These are phyloP conservation scores for Hycleus phaleratus DNA, from an alignment of 1,140 invertebrate species.

Conservation along the genomic window DNA sequence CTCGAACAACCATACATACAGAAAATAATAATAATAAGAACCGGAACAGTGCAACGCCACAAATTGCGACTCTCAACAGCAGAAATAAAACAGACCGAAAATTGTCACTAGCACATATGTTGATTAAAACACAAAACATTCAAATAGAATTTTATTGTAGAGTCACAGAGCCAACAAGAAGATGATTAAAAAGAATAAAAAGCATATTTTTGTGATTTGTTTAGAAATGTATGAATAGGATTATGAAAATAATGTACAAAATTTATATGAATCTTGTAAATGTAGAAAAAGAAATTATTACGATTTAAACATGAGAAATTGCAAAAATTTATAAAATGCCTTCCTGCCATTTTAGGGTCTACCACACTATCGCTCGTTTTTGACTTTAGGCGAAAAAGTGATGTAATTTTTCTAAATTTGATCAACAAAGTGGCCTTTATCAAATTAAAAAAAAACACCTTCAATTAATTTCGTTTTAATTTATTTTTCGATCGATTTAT, in stretches of 20 bases:
- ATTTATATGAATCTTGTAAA: conserved; percentile 40
- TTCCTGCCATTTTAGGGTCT: conserved; percentile 41
- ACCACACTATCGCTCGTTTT: conserved; percentile 29
- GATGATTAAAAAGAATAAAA: background rate
- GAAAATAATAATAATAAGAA: conserved; percentile 7
- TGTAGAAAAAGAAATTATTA: conserved; percentile 36
- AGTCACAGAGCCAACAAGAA: conserved; percentile 33
- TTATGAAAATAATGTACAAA: conserved; percentile 42
- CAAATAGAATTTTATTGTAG: conserved; percentile 20
- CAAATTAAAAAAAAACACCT: conserved; percentile 9
- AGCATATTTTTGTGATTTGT: conserved; percentile 43
- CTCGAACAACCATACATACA: conserved; percentile 22
- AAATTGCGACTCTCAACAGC: conserved; percentile 1
- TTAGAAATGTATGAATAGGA: conserved; percentile 31
- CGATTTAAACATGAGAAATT: conserved; percentile 25
- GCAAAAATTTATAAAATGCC: conserved; percentile 38
- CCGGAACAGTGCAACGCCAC: conserved; percentile 13
- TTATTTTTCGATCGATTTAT: background rate
- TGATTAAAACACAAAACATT: background rate
- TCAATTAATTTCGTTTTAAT: background rate
- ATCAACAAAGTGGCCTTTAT: conserved; percentile 35
- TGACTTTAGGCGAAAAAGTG: conserved; percentile 30
- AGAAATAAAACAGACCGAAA: no score
- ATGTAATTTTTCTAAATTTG: conserved; percentile 28
- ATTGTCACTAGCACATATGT: conserved; percentile 19